Percentiles rank a stretch among this genome's conserved stretches.
phyloP scores from a whole-genome alignment of 92 coral and sea anemone species.

The Galaxea fascicularis region DNA sequence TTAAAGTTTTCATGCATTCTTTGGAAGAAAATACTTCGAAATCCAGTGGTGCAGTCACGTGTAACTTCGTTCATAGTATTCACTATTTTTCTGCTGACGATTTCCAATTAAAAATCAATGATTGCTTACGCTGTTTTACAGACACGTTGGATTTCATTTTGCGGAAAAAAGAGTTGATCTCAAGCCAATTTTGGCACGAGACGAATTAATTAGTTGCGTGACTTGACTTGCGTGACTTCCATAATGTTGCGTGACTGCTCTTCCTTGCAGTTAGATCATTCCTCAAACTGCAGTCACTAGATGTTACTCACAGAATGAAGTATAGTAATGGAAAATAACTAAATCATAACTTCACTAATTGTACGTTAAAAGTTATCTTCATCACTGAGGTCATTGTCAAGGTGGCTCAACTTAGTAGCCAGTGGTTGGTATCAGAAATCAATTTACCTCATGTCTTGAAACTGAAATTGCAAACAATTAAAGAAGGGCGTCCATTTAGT shows the following conservation, averaged over 20 bases:
- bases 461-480: neutral
- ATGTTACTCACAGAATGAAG: neutral
- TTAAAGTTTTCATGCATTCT: neutral
- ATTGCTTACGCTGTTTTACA: neutral
- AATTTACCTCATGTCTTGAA: neutral
- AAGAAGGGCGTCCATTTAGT: no score
- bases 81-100: slow-evolving; percentile 11
- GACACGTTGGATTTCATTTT: neutral
- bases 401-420: neutral
- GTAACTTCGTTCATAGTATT: neutral
- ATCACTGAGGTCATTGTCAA: neutral
- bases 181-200: neutral
- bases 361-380: neutral
- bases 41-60: neutral
- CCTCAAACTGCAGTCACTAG: neutral
- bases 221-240: neutral
- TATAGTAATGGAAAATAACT: no score
- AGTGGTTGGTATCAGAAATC: neutral
- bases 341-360: no score
- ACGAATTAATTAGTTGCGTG: neutral
- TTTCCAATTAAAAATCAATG: neutral
- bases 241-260: neutral
- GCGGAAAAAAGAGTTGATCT: neutral
- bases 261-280: neutral
- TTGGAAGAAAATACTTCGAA: neutral